Base-by-base conservation (phyloP, 2,113 vertebrate species). In the Caloenas nicobarica region DNA sequence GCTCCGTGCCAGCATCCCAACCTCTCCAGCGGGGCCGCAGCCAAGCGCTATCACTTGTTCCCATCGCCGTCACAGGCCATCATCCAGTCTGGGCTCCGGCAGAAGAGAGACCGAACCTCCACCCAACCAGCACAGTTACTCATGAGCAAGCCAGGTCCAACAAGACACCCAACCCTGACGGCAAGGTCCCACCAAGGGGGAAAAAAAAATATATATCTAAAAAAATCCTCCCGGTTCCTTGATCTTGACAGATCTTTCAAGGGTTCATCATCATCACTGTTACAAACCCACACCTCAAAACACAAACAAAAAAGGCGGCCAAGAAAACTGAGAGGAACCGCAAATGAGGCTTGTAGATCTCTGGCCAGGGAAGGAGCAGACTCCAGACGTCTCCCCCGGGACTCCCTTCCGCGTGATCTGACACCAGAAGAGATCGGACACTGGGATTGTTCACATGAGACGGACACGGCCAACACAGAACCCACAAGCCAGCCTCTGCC, bases 371-470 rank as follows among this genome's bases (percentile, higher is more conserved):
- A 50, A 6, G 18, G 60, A 81, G 36, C 33, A 15, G 38, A 2
- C 42, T 61, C 60, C 84, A 46, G 87, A 9, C 2, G 0, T 6
- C 23, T 13, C 85, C 33, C 24, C 22, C 1, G 61, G 78, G 81
- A 3, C 69, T 64, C 69, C 51, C 23, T 5, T 34, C 48, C 0
- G 85, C 42, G 46, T 0, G 69, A n/a, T 62, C 3, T 31, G 73
- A 70, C 50, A 12, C 6, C 0, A 61, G 56, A 13, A 3, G 72
- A 0, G 81, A 34, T 11, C 22, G 18, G 87, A 28, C 5, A 29
- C 44, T 13, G 1, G 36, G 88, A 44, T 3, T 0, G 19, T 2
- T 66, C 68, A 1, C 8, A 0, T 21, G 0, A 22, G 46, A 66
- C 2, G 62, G 89, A 86, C 19, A 3, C 50, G 44, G 77, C 76